A percentile compares a stretch with the other conserved stretches of the same genome.
These are phyloP conservation scores for Lordiphosa fenestrarum DNA, from an alignment of 2,888 invertebrate species.

Conservation along the genomic window DNA sequence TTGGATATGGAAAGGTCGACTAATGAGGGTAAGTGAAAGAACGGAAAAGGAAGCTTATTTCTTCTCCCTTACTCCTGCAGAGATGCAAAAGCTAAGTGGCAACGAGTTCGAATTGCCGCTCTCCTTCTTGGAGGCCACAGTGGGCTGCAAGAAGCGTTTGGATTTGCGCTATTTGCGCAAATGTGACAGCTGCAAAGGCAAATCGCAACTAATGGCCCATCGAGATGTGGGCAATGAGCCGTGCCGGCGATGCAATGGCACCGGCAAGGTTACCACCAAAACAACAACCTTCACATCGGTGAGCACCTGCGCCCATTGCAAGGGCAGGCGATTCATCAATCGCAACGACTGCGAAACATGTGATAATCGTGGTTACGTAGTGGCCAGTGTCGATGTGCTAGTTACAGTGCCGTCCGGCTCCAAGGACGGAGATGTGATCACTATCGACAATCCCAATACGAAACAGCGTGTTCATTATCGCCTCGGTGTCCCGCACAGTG, in stretches of 20 bases:
- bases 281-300: conserved; percentile 55
- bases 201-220: conserved; percentile 56
- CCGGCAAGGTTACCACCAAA: conserved; percentile 65
- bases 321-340: conserved; percentile 72
- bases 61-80: conserved; percentile 25
- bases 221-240: conserved; percentile 63
- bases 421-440: conserved; percentile 67
- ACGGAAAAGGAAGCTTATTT: too few species aligned
- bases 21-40: conserved; percentile 42
- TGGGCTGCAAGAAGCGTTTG: conserved; percentile 72
- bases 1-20: conserved; percentile 17
- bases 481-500: conserved; percentile 64
- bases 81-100: conserved; percentile 48
- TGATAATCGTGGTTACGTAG: conserved; percentile 69
- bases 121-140: conserved; percentile 72
- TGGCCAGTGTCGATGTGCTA: conserved; percentile 59
- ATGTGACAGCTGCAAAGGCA: conserved; percentile 75
- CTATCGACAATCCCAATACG: conserved; percentile 70
- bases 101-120: conserved; percentile 63
- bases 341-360: conserved; percentile 74
- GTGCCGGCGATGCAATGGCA: conserved; percentile 77
- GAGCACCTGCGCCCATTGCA: conserved; percentile 66
- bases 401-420: conserved; percentile 71
- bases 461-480: conserved; percentile 66
- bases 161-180: conserved; percentile 65